These are phyloP conservation scores for Paratilapia polleni DNA, from an alignment of 2,113 vertebrate genomes.

Conservation along the genomic window DNA sequence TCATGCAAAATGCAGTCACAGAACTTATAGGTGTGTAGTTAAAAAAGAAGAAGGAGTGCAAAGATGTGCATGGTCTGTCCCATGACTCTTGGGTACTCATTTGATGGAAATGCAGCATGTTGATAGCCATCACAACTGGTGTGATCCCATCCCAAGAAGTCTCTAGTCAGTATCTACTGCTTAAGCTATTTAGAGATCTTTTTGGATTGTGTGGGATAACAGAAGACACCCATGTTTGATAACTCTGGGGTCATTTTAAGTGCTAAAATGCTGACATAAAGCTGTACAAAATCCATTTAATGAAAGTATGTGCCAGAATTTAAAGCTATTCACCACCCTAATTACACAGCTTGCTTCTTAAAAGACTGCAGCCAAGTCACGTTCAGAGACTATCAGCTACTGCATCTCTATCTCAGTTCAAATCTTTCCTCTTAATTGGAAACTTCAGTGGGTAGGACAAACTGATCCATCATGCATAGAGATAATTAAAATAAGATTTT, in stretches of 20 bases:
- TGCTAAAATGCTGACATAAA: neutral
- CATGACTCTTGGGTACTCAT: neutral
- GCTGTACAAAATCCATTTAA: neutral
- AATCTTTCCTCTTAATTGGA: constrained; percentile 38
- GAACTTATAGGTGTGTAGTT: neutral
- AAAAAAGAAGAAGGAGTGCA: neutral
- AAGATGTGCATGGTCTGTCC: neutral
- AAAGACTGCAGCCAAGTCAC: constrained; percentile 2
- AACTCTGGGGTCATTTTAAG: neutral
- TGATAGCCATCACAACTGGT: neutral
- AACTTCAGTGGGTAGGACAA: constrained; percentile 20
- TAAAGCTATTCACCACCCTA: neutral
- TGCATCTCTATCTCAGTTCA: constrained; percentile 24
- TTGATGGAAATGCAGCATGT: neutral
- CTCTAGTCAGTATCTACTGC: neutral
- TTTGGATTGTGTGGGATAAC: neutral
- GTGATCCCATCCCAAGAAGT: neutral
- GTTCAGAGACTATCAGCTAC: neutral
- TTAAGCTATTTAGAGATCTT: neutral
- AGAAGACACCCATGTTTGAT: neutral
- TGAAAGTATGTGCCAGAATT: neutral
- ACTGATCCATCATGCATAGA: neutral
- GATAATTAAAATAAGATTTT: constrained; percentile 25
- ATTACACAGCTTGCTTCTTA: neutral
- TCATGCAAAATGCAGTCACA: neutral